Evolutionary conservation across 1,140 invertebrate genomes (phyloP).

Genomic region (Neelides sp.): DNA sequence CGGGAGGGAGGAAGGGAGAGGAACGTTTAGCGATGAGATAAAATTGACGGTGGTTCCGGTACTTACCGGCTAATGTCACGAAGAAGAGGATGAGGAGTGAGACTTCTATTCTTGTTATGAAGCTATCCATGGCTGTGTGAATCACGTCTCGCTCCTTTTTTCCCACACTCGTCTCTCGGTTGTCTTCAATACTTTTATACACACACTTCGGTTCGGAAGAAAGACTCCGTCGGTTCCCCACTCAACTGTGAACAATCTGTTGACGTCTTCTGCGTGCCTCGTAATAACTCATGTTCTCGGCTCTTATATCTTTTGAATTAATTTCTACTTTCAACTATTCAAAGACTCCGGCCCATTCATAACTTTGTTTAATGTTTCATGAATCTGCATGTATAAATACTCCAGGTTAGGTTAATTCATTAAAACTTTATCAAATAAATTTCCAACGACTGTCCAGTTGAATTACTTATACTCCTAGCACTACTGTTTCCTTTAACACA

Average conservation of each 20-base stretch:
- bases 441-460: background rate
- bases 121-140: conserved; percentile 5
- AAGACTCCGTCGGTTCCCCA: too few species aligned
- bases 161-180: conserved; percentile 11
- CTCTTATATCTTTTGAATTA: too few species aligned
- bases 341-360: too few species aligned
- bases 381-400: too few species aligned
- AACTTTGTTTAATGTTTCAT: too few species aligned
- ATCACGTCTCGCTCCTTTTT: conserved; percentile 8
- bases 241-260: conserved; percentile 8
- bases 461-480: background rate
- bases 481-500: background rate
- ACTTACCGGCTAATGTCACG: conserved; percentile 22
- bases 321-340: too few species aligned
- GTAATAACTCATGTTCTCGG: too few species aligned
- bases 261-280: conserved; percentile 6
- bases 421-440: background rate
- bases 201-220: too few species aligned
- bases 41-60: conserved; percentile 15
- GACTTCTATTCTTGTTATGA: conserved; percentile 19
- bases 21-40: background rate
- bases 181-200: too few species aligned
- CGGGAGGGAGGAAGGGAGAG: too few species aligned
- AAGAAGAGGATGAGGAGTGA: conserved; percentile 17
- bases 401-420: background rate